phyloP scores from a whole-genome alignment of 1,140 invertebrate species.

The Pomacea maculata region DNA sequence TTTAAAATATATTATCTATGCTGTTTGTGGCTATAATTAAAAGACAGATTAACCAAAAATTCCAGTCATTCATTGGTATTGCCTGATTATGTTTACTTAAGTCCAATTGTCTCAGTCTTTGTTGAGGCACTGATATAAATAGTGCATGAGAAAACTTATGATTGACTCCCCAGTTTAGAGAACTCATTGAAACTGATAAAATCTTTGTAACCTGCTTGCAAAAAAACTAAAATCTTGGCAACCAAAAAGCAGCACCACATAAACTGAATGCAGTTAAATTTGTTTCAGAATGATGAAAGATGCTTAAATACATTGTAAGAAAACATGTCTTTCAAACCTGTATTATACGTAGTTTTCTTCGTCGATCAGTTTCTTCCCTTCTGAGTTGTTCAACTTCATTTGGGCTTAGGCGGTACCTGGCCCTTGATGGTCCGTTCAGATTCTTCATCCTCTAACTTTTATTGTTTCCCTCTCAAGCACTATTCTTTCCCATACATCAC shows the following conservation, averaged over 20 bases:
- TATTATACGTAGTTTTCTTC: constrained; percentile 55
- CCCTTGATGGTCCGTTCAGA: background rate
- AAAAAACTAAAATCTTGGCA: background rate
- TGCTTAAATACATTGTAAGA: background rate
- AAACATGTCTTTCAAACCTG: constrained; percentile 46
- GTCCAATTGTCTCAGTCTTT: too few species aligned
- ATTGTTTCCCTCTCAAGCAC: background rate
- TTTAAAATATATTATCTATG: too few species aligned
- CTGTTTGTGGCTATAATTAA: too few species aligned
- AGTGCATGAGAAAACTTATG: too few species aligned
- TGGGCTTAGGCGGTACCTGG: constrained; percentile 53
- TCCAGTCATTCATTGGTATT: too few species aligned
- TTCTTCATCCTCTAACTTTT: background rate
- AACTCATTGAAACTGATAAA: background rate
- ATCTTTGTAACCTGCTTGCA: background rate
- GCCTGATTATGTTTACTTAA: too few species aligned
- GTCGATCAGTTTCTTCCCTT: constrained; percentile 57
- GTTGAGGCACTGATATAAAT: too few species aligned
- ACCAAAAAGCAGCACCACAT: background rate
- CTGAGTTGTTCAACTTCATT: constrained; percentile 59
- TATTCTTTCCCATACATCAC: background rate
- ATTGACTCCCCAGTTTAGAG: background rate
- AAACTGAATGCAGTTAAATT: background rate
- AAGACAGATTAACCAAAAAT: too few species aligned
- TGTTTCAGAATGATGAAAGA: background rate